Evolutionary conservation across 2,113 vertebrate species (phyloP).

Genomic region (Calidris pugnax): DNA sequence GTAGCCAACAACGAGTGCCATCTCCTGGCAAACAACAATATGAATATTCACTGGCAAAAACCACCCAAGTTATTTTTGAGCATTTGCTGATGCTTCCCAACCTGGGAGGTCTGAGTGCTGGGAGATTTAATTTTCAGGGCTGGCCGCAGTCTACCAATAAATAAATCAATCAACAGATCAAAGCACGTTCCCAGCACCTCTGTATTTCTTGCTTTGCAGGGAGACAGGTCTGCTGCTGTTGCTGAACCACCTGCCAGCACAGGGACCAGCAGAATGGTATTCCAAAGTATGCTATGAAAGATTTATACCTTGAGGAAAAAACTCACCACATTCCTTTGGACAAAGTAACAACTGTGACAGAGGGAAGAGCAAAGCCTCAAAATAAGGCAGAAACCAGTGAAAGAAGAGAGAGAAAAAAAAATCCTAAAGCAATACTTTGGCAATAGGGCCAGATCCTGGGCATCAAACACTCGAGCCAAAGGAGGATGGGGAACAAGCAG

Average conservation of each 20-base stretch:
- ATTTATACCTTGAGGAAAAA: not conserved
- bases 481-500: not conserved
- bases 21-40: not conserved
- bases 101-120: not conserved
- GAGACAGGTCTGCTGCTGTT: not conserved
- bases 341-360: not conserved
- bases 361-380: not conserved
- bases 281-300: not conserved
- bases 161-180: conserved; percentile 1
- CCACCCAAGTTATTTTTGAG: not conserved
- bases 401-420: not conserved
- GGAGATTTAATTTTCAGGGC: not conserved
- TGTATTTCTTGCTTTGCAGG: not conserved
- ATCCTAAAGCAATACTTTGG: not conserved
- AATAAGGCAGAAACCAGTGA: not conserved
- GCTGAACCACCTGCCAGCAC: not conserved
- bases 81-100: not conserved
- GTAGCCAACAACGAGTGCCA: not conserved
- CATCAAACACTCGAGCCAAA: not conserved
- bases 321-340: not conserved
- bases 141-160: not conserved
- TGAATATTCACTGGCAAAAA: not conserved
- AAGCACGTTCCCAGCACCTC: not conserved
- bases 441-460: not conserved
- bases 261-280: not conserved